Conservation (phyloP, 2,888 invertebrate genomes). For the Nemoura dubitans region DNA sequence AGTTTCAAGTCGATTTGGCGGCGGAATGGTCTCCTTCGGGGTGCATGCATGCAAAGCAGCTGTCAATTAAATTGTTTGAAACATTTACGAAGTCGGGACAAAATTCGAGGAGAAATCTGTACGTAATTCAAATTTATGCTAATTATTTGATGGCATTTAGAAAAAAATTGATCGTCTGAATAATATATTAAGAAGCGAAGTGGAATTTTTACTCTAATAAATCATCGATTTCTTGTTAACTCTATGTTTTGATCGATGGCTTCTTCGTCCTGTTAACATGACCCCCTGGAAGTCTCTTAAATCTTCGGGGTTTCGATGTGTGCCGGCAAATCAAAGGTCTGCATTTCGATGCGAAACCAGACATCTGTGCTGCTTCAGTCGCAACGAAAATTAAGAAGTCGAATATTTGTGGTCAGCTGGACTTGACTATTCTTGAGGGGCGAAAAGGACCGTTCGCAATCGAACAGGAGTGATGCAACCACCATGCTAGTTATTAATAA, state of each 20-base stretch:
- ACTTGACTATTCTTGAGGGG: neutral
- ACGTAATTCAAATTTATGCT: neutral
- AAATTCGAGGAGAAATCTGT: neutral
- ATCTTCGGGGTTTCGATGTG: neutral
- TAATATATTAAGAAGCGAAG: neutral
- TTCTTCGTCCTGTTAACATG: neutral
- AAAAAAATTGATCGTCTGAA: neutral
- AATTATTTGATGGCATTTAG: neutral
- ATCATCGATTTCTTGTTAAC: neutral
- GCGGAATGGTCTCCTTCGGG: neutral
- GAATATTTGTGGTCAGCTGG: neutral
- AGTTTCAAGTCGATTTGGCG: neutral
- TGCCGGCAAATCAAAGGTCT: neutral
- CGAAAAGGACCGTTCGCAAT: neutral
- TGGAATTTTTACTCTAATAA: constrained; percentile 3
- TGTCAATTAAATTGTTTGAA: neutral
- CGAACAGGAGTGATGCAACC: neutral
- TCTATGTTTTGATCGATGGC: neutral
- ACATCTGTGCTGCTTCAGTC: neutral
- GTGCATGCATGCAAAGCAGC: neutral
- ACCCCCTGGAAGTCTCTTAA: constrained; percentile 5
- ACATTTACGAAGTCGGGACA: neutral
- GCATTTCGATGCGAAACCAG: neutral
- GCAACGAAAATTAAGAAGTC: neutral
- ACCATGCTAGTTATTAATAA: neutral